Base-by-base conservation (phyloP, 2,797 vertebrate species). In the Acomys russatus region DNA sequence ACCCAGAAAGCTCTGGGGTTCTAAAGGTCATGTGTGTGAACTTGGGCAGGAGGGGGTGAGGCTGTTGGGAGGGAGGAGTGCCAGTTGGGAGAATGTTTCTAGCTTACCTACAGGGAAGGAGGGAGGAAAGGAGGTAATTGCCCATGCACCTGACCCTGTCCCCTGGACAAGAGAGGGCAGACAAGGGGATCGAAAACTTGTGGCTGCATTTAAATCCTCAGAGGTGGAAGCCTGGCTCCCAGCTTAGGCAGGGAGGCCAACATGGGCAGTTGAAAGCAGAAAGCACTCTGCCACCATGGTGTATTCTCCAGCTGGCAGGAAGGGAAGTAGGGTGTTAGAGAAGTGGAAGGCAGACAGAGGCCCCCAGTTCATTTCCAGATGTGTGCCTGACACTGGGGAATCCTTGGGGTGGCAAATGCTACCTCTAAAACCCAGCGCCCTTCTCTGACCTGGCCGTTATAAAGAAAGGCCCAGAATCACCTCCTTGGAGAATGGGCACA, bases 11-110 rank as follows among this genome's bases (percentile, higher is more conserved):
- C 59, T 49, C 44, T 18, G 0, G 1, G n/a, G 35, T 23, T 51
- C 51, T 0, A 12, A 0, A 6, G 7, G 49, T 33, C 33, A 3
- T 5, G 0, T 0, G 0, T 3, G 12, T 25, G 33, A 87, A 25
- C 51, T 23, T 7, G 73, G 25, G n/a, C 0, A 1, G 4, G 38
- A 38, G 28, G 44, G 44, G 73, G 70, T 9, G 1, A 78, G 86
- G 9, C 12, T 8, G 15, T 2, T 11, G 77, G 28, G 35, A 73
- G 70, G 63, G 74, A 2, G 20, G 73, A 2, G 5, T 4, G 64
- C 7, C 3, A 0, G 28, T 11, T 3, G 2, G 49, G 12, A 9
- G 1, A 11, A 59, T 10, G 25, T 17, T 0, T 1, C n/a, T 14
- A n/a, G 33, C 25, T 18, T 3, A 51, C 12, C 0, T 30, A 23